Percentiles rank a stretch among this genome's conserved stretches.
Conservation (phyloP, 2,888 invertebrate species). For the Julus scandinavius region DNA sequence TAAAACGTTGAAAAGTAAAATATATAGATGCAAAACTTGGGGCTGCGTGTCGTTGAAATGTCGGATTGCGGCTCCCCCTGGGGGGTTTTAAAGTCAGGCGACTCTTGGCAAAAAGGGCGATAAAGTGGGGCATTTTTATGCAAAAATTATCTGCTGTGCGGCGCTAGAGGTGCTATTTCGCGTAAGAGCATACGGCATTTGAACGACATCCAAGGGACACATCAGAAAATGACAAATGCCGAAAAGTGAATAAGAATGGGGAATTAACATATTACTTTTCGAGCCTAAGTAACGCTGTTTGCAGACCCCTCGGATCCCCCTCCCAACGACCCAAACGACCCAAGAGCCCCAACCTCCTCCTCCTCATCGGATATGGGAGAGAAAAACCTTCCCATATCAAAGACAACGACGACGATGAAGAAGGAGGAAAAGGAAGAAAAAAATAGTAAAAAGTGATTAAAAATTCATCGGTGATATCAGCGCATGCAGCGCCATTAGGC, state of each 20-base stretch:
- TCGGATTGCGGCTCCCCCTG: neutral
- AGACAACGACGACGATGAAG: neutral
- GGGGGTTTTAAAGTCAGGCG: neutral
- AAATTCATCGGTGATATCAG: slow-evolving; percentile 28
- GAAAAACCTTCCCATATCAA: too few species aligned
- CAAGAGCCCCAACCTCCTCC: too few species aligned
- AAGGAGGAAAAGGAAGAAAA: neutral
- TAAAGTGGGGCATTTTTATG: slow-evolving; percentile 51
- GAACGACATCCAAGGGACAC: slow-evolving; percentile 33
- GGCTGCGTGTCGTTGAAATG: neutral
- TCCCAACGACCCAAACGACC: too few species aligned
- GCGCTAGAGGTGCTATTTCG: slow-evolving; percentile 43
- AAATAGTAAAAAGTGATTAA: slow-evolving; percentile 39
- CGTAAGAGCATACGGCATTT: neutral
- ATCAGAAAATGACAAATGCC: slow-evolving; percentile 46
- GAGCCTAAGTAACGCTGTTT: slow-evolving; percentile 14
- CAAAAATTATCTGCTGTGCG: slow-evolving; percentile 48
- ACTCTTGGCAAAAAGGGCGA: slow-evolving; percentile 20
- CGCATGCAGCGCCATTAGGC: too few species aligned
- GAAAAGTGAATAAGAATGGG: slow-evolving; percentile 53
- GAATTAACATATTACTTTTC: slow-evolving; percentile 51
- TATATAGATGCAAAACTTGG: neutral
- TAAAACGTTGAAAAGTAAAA: too few species aligned
- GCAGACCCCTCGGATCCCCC: neutral
- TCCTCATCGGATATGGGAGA: too few species aligned